Base-by-base conservation (phyloP, 2,113 vertebrate genomes). In the Fregetta grallaria region DNA sequence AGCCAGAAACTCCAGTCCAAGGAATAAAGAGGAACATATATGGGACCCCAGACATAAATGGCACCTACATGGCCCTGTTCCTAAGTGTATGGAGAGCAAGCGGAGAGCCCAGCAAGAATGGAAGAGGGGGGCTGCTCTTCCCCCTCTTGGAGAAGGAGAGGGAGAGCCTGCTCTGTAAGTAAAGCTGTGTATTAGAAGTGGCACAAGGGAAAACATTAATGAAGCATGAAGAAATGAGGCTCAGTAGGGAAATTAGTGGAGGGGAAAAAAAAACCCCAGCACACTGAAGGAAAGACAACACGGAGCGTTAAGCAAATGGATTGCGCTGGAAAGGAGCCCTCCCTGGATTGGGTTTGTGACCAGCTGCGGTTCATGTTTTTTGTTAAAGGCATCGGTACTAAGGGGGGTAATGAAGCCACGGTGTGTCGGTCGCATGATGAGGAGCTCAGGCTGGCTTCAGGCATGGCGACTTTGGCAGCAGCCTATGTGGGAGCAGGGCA, bases 361-460 rank as follows among this genome's bases (percentile, higher is more conserved):
- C 68, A 73, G 42, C 79, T 62, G 45, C 4, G 62, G 15, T 84
- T 77, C 1, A 0, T 32, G 36, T 1, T 8, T 55, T 70, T 74
- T 73, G 29, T 73, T 50, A 53, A 77, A 63, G 67, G 16, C 21
- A 11, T 3, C 2, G 3, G n/a, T 15, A 45, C 6, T 20, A 29
- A 66, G 11, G 6, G 3, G 2, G 26, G 3, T 6, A 27, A 42
- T 13, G 59, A 62, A 34, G 18, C 25, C 52, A 44, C 7, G 53
- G 44, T 0, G 0, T 11, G 17, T 55, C 3, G 0, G 52, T 9
- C 0, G 0, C 1, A 0, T 2, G 11, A 9, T 4, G 30, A 23
- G 11, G 34, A 66, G 20, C 27, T 62, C 34, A 22, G 65, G 13
- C 11, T 21, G 74, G 25, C n/a, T 73, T 56, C 34, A 21, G 26